Evolutionary conservation across 2,888 invertebrate genomes (phyloP).

Genomic region (Vesta saturnalis): DNA sequence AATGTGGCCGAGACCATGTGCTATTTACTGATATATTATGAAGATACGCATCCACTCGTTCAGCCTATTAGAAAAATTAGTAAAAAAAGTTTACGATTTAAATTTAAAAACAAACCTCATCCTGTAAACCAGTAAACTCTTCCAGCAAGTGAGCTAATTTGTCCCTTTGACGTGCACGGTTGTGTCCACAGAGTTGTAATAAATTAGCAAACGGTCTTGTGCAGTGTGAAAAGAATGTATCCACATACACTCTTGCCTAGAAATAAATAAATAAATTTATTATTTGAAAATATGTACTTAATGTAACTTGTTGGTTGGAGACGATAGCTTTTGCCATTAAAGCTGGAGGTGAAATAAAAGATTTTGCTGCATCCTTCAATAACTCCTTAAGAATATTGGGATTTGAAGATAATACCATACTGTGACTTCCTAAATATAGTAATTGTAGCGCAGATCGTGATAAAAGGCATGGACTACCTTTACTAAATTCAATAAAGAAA

Average conservation of each 20-base stretch:
- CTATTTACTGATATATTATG: slow-evolving; percentile 75
- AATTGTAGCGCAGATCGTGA: slow-evolving; percentile 91
- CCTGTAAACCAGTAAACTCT: slow-evolving; percentile 91
- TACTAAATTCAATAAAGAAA: slow-evolving; percentile 93
- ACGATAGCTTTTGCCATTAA: slow-evolving; percentile 79
- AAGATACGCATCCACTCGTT: slow-evolving; percentile 87
- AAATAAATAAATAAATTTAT: slow-evolving; percentile 30
- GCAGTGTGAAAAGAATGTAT: slow-evolving; percentile 88
- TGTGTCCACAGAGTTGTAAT: slow-evolving; percentile 92
- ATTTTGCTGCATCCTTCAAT: slow-evolving; percentile 84
- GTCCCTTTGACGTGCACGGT: slow-evolving; percentile 94
- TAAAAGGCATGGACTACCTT: slow-evolving; percentile 86
- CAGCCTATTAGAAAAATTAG: slow-evolving; percentile 70
- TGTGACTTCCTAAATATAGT: slow-evolving; percentile 71
- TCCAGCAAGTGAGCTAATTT: slow-evolving; percentile 89
- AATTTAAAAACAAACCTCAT: slow-evolving; percentile 73
- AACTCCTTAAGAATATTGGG: slow-evolving; percentile 76
- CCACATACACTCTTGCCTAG: slow-evolving; percentile 86
- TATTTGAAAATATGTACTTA: not conserved
- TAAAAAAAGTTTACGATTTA: not conserved
- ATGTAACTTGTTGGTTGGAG: slow-evolving; percentile 70
- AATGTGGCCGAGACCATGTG: slow-evolving; percentile 75
- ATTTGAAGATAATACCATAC: slow-evolving; percentile 67
- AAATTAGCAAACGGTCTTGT: slow-evolving; percentile 87
- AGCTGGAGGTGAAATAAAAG: slow-evolving; percentile 90